phyloP scores from a whole-genome alignment of 2,113 vertebrate species.

The Heliornis fulica region DNA sequence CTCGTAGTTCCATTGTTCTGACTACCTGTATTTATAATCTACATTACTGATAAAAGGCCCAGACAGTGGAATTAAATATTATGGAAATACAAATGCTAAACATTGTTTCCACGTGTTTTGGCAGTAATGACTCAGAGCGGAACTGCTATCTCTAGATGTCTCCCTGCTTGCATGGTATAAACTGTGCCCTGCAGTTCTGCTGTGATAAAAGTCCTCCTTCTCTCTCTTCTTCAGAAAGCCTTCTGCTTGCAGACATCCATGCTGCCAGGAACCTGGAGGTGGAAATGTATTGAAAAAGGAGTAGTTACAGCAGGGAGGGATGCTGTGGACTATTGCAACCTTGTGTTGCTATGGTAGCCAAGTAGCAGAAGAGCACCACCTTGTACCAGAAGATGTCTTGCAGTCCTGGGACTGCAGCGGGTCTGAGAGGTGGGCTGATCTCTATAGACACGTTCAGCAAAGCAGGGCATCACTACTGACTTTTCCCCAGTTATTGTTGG shows the following conservation, averaged over 20 bases:
- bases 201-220: neutral
- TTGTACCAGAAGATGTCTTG: neutral
- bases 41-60: neutral
- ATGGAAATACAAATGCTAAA: neutral
- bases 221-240: neutral
- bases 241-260: fast-evolving
- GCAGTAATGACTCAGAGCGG: conserved; percentile 12
- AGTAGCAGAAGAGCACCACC: neutral
- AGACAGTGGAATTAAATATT: conserved; percentile 12
- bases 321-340: neutral
- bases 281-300: neutral
- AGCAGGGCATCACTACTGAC: neutral
- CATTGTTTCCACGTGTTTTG: conserved; percentile 14
- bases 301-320: neutral
- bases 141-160: neutral
- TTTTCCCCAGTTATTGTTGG: neutral
- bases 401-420: neutral
- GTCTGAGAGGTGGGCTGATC: neutral
- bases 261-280: neutral
- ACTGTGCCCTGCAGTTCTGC: neutral
- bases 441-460: neutral
- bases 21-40: neutral
- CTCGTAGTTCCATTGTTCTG: neutral
- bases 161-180: neutral
- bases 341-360: neutral